phyloP scores from a whole-genome alignment of 1,140 invertebrate genomes.

The Cotesia vestalis region DNA sequence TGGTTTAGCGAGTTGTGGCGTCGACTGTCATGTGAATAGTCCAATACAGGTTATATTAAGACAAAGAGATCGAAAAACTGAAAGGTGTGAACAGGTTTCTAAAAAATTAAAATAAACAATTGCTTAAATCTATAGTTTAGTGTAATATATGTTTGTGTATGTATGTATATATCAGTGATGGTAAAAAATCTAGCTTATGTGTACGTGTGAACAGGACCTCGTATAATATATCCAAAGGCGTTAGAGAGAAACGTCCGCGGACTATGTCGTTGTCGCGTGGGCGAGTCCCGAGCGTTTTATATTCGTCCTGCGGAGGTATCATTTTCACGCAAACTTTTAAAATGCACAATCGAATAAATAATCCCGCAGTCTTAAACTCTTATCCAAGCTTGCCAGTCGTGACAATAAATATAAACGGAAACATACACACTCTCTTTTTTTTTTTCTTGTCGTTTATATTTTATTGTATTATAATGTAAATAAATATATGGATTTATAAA shows the following conservation, averaged over 20 bases:
- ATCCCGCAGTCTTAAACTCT: slow-evolving; percentile 56
- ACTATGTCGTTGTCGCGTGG: slow-evolving; percentile 53
- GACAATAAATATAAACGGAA: slow-evolving; percentile 42
- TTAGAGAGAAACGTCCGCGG: slow-evolving; percentile 47
- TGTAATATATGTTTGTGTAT: background rate
- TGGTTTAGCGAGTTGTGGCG: background rate
- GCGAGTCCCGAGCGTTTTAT: slow-evolving; percentile 53
- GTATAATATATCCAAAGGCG: slow-evolving; percentile 57
- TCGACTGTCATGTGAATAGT: background rate
- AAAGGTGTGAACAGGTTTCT: slow-evolving; percentile 18
- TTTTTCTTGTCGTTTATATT: slow-evolving; percentile 2
- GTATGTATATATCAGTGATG: slow-evolving; percentile 24
- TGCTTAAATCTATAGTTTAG: background rate
- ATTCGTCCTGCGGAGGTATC: slow-evolving; percentile 54
- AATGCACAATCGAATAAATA: slow-evolving; percentile 57
- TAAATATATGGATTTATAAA: too few species aligned
- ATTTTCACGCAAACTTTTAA: slow-evolving; percentile 59
- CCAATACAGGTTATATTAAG: background rate
- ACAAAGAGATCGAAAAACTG: slow-evolving; percentile 8
- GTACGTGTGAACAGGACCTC: slow-evolving; percentile 51
- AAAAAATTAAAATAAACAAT: background rate
- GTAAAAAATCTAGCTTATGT: slow-evolving; percentile 37
- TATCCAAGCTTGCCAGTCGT: slow-evolving; percentile 51
- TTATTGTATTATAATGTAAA: slow-evolving; percentile 8
- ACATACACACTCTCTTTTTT: slow-evolving; percentile 20